Conservation (phyloP, 2,888 invertebrate species). For the Euspilapteryx auroguttella region DNA sequence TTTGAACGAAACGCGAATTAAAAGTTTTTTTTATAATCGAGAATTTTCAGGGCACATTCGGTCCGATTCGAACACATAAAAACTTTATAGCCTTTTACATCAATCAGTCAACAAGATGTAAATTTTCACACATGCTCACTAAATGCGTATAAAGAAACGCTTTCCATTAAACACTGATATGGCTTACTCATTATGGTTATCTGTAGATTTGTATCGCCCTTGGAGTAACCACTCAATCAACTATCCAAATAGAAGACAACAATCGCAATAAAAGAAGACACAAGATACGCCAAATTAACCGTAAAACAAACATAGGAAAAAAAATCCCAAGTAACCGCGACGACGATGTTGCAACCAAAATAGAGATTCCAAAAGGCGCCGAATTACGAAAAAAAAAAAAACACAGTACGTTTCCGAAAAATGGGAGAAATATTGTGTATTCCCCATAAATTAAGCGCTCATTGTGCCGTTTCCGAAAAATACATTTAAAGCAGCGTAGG, state of each 20-base stretch:
- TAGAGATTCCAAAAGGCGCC: constrained; percentile 17
- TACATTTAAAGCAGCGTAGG: constrained; percentile 42
- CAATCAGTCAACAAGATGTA: neutral
- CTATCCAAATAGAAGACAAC: constrained; percentile 17
- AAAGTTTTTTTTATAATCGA: too few relatives aligned
- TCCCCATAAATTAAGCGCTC: constrained; percentile 51
- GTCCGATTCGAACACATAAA: too few relatives aligned
- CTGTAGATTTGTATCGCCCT: constrained; percentile 34
- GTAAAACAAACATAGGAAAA: constrained; percentile 51
- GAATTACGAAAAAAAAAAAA: constrained; percentile 16
- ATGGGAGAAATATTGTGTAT: constrained; percentile 35
- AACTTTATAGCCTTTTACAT: neutral
- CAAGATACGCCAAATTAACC: constrained; percentile 53
- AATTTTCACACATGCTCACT: constrained; percentile 11
- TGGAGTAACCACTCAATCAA: constrained; percentile 38
- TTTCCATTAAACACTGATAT: too few relatives aligned
- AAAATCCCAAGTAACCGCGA: constrained; percentile 32
- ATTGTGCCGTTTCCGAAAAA: constrained; percentile 56
- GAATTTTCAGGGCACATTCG: too few relatives aligned
- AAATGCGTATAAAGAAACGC: constrained; percentile 21
- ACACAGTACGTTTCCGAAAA: constrained; percentile 45
- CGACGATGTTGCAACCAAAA: constrained; percentile 44
- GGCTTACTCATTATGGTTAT: constrained; percentile 40
- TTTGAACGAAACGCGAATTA: too few relatives aligned
- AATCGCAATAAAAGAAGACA: too few relatives aligned